Base-by-base conservation (phyloP, 1,140 invertebrate genomes). In the Drosophila tristis region DNA sequence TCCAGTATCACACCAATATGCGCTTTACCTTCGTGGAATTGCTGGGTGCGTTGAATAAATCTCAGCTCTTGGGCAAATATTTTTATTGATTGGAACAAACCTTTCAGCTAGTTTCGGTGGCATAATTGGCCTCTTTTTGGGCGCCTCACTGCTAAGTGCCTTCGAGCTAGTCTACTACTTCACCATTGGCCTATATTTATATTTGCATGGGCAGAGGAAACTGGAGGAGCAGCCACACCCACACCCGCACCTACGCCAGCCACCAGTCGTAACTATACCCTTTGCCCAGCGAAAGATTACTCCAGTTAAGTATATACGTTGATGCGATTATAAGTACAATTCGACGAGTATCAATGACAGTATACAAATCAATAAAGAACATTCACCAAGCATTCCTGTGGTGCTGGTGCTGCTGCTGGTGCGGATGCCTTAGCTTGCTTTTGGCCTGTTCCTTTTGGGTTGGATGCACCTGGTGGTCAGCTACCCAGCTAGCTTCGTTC, bases 111-210 rank as follows among this genome's bases (percentile, higher is more conserved):
- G 78, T 58, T 92, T 93, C 58, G 92, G 92, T 29, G 92, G 92
- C 20, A 87, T 93, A 26, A 90, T 92, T 43, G 92, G 92, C 0
- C 67, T 93, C 0, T 93, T 92, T 63, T 49, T 93, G 3, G 92
- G 92, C 9, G 91, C 90, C 48, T 93, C 92, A 5, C 60, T 92
- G 0, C 78, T 93, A 0, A 92, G 92, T 54, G 84, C 75, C 4
- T 65, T 92, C 11, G 92, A 93, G 58, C 23, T 93, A 9, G 44
- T 90, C 45, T 93, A 93, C 61, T 92, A 90, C 59, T 91, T 90
- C 16, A 90, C 92, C 2, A 77, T 92, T 57, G 90, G 90, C 5
- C 61, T 91, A 0, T 91, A 76, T 62, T 66, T 80, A 9, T 74
- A 90, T 58, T 53, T 90, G 5, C 65, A 39, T n/a, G 51, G 15